A percentile compares a stretch with the other conserved stretches of the same genome.
Conservation (phyloP, 2,888 invertebrate species). For the Uloborus plumipes region DNA sequence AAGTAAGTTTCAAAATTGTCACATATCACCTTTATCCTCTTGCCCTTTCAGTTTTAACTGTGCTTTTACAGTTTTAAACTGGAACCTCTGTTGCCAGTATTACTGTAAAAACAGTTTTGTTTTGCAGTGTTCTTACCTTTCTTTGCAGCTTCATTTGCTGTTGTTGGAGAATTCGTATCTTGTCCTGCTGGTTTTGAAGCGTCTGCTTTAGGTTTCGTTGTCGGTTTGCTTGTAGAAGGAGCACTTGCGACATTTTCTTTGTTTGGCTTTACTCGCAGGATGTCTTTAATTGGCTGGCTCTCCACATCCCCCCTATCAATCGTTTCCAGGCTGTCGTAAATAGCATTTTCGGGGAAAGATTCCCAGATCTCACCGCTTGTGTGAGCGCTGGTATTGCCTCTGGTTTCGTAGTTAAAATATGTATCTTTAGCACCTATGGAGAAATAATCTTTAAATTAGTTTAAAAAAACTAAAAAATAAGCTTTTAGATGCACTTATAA, state of each 20-base stretch:
- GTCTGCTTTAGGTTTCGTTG: neutral
- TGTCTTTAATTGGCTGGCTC: slow-evolving; percentile 3
- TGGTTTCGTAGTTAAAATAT: slow-evolving; percentile 48
- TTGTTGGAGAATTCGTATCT: slow-evolving; percentile 1
- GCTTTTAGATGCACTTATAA: too few species aligned
- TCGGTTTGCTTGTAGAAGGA: neutral
- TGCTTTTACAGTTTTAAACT: too few species aligned
- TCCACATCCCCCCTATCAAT: slow-evolving; percentile 28
- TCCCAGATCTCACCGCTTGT: slow-evolving; percentile 42
- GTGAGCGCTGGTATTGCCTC: slow-evolving; percentile 49
- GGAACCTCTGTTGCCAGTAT: too few species aligned
- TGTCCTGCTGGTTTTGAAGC: slow-evolving; percentile 19
- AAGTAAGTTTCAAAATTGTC: too few species aligned
- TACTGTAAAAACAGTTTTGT: too few species aligned
- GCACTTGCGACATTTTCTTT: slow-evolving; percentile 1
- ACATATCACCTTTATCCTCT: too few species aligned
- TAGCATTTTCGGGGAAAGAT: neutral
- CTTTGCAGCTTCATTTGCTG: slow-evolving; percentile 15
- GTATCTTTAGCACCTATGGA: slow-evolving; percentile 22
- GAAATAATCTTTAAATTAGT: too few species aligned
- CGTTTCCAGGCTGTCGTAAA: neutral
- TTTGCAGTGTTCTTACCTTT: slow-evolving; percentile 42
- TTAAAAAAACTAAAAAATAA: too few species aligned
- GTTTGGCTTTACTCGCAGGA: slow-evolving; percentile 40
- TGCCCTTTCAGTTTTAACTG: too few species aligned